Evolutionary conservation across 2,113 vertebrate species (phyloP), one percentile per base, ranked within the genome.

Genomic region (Pseudorasbora parva): DNA sequence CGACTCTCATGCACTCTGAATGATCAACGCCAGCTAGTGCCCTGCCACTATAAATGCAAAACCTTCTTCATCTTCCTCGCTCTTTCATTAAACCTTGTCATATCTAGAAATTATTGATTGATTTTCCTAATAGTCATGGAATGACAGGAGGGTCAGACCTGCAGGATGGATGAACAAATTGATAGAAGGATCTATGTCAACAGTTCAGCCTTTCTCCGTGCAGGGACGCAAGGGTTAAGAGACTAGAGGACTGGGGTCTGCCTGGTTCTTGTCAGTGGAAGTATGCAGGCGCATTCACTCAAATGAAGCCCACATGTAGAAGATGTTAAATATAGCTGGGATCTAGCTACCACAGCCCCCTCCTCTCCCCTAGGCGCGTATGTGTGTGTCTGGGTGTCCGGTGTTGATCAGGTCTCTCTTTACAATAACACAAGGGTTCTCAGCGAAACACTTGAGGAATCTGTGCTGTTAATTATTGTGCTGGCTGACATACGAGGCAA

Each of bases 281-380:
- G 86, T 90, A 92, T 92, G 90, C 25, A 41, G 88, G 64, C 84
- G 79, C 88, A 86, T 91, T 86, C 86, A 87, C 82, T 86, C 86
- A 91, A 93, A 94, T 90, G 86, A 90, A 92, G 89, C 90, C 91
- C 92, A 93, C 91, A 92, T 93, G 92, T 90, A 88, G 84, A 78
- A 81, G 80, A 92, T 86, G 91, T 93, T 93, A 94, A 94, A 94
- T 92, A 91, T 94, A 94, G 89, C 88, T 59, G 57, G 21, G 81
- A 89, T 71, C 85, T 82, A 78, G 85, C 89, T 88, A 83, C 83
- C 83, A 71, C 86, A 82, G 86, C 85, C 69, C 56, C 43, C 75
- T 66, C 60, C 56, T 51, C 60, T 82, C 80, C 71, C 11, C 59
- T 62, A 73, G 64, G 71, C 69, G 12, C 84, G 68, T 82, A 86